A percentile compares a stretch with the other conserved stretches of the same genome.
These are phyloP conservation scores for Schrankia costaestrigalis DNA, from an alignment of 2,888 invertebrate genomes.

Conservation along the genomic window DNA sequence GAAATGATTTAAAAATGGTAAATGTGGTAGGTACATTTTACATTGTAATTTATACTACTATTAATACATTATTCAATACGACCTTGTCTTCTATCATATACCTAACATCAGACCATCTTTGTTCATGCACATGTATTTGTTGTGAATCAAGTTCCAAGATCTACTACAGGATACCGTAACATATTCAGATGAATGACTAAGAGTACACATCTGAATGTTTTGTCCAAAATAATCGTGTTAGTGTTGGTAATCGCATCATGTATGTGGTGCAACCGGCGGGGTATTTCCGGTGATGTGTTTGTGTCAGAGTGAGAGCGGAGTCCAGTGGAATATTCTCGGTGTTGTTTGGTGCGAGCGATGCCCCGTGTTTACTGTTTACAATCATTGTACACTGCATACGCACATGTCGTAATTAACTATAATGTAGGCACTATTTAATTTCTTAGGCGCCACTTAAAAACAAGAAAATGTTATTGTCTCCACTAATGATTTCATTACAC, in stretches of 20 bases:
- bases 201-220: slow-evolving; percentile 16
- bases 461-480: slow-evolving; percentile 12
- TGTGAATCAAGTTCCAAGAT: no score
- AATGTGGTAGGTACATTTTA: no score
- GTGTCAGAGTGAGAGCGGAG: slow-evolving; percentile 46
- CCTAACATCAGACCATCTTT: no score
- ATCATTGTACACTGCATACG: slow-evolving; percentile 27
- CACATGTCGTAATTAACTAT: slow-evolving; percentile 20
- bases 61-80: no score
- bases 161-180: no score
- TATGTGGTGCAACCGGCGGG: slow-evolving; percentile 41
- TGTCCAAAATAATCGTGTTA: slow-evolving; percentile 24
- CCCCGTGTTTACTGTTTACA: slow-evolving; percentile 61
- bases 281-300: slow-evolving; percentile 61
- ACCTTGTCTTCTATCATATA: no score
- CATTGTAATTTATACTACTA: no score
- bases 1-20: no score
- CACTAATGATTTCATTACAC: slow-evolving; percentile 6
- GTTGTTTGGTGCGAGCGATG: slow-evolving; percentile 53
- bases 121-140: no score
- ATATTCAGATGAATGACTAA: not conserved
- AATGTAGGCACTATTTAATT: slow-evolving; percentile 15
- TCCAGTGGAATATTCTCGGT: slow-evolving; percentile 70
- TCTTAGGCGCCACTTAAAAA: no score
- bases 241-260: slow-evolving; percentile 35